These are phyloP conservation scores for Microctonus hyperodae DNA, from an alignment of 2,888 invertebrate species.

Conservation along the genomic window DNA sequence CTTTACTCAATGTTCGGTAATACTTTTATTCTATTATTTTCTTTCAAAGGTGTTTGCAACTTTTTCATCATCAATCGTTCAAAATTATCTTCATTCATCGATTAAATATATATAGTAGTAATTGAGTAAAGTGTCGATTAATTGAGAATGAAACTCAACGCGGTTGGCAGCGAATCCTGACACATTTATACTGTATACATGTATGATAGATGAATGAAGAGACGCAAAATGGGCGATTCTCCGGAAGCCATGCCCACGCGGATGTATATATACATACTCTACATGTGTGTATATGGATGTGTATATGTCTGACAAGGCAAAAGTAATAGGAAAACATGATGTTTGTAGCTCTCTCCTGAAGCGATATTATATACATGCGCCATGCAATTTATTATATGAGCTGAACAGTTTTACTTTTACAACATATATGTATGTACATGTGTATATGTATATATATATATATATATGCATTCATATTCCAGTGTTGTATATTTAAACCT, in stretches of 20 bases:
- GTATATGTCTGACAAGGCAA: conserved; percentile 47
- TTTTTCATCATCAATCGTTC: background rate
- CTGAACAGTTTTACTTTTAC: conserved; percentile 20
- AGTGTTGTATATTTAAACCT: conserved; percentile 7
- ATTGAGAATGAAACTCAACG: background rate
- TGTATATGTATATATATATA: background rate
- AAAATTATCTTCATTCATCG: background rate
- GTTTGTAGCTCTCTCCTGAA: conserved; percentile 34
- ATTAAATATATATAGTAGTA: background rate
- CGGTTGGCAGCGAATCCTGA: background rate
- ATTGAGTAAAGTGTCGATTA: conserved; percentile 16
- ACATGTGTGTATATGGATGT: too few species aligned
- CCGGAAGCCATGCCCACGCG: conserved; percentile 16
- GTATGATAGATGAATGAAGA: conserved; percentile 13
- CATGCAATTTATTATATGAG: conserved; percentile 47
- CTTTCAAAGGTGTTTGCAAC: background rate
- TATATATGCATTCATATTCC: background rate
- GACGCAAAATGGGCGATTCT: conserved; percentile 18
- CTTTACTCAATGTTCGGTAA: background rate
- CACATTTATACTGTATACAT: background rate
- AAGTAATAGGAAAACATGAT: conserved; percentile 44
- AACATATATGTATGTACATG: background rate
- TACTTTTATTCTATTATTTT: background rate
- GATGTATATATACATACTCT: conserved; percentile 18
- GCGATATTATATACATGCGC: background rate